Evolutionary conservation across 2,113 vertebrate genomes (phyloP).

Genomic region (Ophiodon elongatus): DNA sequence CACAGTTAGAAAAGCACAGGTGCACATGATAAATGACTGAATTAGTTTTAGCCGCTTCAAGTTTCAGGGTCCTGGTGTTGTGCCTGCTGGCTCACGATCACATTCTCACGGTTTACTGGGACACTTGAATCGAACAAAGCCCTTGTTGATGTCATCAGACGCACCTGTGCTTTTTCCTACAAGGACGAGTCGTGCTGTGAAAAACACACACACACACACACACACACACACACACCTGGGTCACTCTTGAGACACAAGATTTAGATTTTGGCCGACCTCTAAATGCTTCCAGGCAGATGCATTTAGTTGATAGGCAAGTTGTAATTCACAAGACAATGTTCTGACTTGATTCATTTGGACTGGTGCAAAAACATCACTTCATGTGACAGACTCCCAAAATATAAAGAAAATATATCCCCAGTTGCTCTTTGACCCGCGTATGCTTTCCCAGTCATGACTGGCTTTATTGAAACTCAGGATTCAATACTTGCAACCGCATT

Average conservation of each 20-base stretch:
- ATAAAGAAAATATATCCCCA: too few relatives aligned
- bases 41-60: neutral
- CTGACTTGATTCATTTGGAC: neutral
- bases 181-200: neutral
- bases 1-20: neutral
- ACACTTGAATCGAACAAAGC: neutral
- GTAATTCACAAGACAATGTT: neutral
- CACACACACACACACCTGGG: too few relatives aligned
- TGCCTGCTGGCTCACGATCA: neutral
- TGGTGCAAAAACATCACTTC: neutral
- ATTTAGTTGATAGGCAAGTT: neutral
- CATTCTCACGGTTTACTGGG: neutral
- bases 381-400: neutral
- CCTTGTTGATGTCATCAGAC: neutral
- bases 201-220: neutral
- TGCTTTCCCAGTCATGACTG: neutral
- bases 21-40: neutral
- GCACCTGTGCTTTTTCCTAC: neutral
- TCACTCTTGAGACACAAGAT: neutral
- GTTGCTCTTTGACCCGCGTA: neutral
- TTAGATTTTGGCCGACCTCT: neutral
- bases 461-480: neutral
- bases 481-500: constrained; percentile 5
- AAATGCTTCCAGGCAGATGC: neutral
- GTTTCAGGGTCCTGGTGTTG: neutral